These are phyloP conservation scores for Eubasilissa regina DNA, from an alignment of 1,140 invertebrate species.

Conservation along the genomic window DNA sequence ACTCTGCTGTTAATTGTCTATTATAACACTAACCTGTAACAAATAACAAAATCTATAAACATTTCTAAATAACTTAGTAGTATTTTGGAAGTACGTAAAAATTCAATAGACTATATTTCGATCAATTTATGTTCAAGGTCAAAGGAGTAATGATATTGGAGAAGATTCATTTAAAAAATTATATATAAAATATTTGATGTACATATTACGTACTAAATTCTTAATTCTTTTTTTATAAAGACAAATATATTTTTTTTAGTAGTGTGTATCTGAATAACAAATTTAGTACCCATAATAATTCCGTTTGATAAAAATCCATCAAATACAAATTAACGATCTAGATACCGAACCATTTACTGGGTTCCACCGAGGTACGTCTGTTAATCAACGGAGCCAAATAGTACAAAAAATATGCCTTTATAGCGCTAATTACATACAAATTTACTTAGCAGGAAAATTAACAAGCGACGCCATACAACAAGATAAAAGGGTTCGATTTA, in stretches of 20 bases:
- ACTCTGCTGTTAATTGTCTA: too few relatives aligned
- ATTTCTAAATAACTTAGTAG: too few relatives aligned
- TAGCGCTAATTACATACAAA: conserved; percentile 60
- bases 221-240: too few relatives aligned
- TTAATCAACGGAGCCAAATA: conserved; percentile 51
- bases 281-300: neutral
- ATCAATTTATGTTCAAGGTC: too few relatives aligned
- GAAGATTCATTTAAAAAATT: too few relatives aligned
- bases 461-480: conserved; percentile 42
- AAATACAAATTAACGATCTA: conserved; percentile 19
- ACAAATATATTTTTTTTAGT: neutral
- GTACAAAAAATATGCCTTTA: conserved; percentile 41
- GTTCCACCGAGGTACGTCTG: neutral
- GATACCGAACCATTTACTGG: neutral
- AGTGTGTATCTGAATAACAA: neutral
- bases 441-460: conserved; percentile 60
- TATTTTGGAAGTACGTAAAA: too few relatives aligned
- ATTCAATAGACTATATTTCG: too few relatives aligned
- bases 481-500: conserved; percentile 59
- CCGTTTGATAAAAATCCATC: conserved; percentile 6
- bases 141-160: too few relatives aligned
- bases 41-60: too few relatives aligned
- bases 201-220: too few relatives aligned
- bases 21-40: too few relatives aligned
- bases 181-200: too few relatives aligned